Percentiles rank a stretch among this genome's conserved stretches.
Conservation (phyloP, 2,888 invertebrate species). For the Zele albiditarsus region DNA sequence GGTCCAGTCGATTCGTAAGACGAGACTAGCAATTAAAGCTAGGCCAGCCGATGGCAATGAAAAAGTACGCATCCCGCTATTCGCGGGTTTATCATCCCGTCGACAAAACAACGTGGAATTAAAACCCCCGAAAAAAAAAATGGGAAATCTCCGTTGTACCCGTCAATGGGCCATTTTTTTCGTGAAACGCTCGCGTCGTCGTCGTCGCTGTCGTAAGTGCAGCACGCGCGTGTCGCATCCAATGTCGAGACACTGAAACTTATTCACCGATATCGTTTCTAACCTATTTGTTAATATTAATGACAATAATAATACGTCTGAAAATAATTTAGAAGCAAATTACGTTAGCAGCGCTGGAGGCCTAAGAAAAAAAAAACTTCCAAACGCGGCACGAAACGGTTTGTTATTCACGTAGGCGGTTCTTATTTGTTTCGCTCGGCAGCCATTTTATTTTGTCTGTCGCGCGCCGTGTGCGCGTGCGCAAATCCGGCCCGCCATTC, state of each 20-base stretch:
- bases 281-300: not conserved
- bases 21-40: constrained; percentile 75
- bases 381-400: constrained; percentile 52
- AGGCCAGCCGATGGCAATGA: constrained; percentile 58
- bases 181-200: constrained; percentile 29
- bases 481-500: constrained; percentile 48
- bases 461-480: constrained; percentile 53
- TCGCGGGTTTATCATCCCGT: constrained; percentile 47
- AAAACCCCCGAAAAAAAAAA: constrained; percentile 1
- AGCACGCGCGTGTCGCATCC: constrained; percentile 43
- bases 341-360: constrained; percentile 11
- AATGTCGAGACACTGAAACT: not conserved
- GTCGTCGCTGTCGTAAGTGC: constrained; percentile 22
- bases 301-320: not conserved
- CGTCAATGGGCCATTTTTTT: constrained; percentile 25
- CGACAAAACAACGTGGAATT: not conserved
- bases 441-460: constrained; percentile 67
- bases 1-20: constrained; percentile 73
- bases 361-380: constrained; percentile 22
- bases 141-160: not conserved
- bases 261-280: not conserved
- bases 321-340: not conserved
- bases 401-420: constrained; percentile 65
- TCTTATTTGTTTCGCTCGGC: constrained; percentile 64
- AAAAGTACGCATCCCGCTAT: constrained; percentile 32